Conservation (phyloP, 2,113 vertebrate species). For the Ochotona princeps region DNA sequence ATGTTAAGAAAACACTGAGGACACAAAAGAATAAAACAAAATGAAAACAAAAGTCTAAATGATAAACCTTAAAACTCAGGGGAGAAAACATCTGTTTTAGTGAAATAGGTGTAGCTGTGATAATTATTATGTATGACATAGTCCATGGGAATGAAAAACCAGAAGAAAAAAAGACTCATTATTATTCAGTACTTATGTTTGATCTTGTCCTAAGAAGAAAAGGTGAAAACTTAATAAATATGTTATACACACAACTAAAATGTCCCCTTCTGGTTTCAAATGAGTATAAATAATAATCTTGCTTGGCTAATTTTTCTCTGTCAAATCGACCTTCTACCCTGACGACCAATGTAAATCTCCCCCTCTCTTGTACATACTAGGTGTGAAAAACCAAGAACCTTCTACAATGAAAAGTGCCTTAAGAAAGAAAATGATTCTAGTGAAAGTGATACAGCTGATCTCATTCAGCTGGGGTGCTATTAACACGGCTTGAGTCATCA, state of each 20-base stretch:
- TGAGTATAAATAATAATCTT: slow-evolving; percentile 84
- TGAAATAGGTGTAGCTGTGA: slow-evolving; percentile 80
- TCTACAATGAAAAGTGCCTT: slow-evolving; percentile 89
- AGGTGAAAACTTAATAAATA: slow-evolving; percentile 74
- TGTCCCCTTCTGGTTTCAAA: slow-evolving; percentile 80
- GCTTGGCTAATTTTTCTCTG: slow-evolving; percentile 80
- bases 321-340: slow-evolving; percentile 76
- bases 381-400: slow-evolving; percentile 83
- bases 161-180: slow-evolving; percentile 57
- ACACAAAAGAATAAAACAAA: slow-evolving; percentile 57
- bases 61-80: slow-evolving; percentile 64
- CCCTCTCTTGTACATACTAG: slow-evolving; percentile 87
- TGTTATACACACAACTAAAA: slow-evolving; percentile 77
- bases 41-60: slow-evolving; percentile 44
- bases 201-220: slow-evolving; percentile 78
- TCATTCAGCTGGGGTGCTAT: slow-evolving; percentile 82
- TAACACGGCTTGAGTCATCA: slow-evolving; percentile 89
- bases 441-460: slow-evolving; percentile 87
- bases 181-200: slow-evolving; percentile 68
- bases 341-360: slow-evolving; percentile 79
- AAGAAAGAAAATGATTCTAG: slow-evolving; percentile 88
- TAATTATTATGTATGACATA: slow-evolving; percentile 73
- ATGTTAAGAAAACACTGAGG: slow-evolving; percentile 54
- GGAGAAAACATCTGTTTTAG: slow-evolving; percentile 76
- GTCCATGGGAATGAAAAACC: slow-evolving; percentile 65